Base-by-base conservation (phyloP, 2,888 invertebrate species). In the Homarus gammarus region DNA sequence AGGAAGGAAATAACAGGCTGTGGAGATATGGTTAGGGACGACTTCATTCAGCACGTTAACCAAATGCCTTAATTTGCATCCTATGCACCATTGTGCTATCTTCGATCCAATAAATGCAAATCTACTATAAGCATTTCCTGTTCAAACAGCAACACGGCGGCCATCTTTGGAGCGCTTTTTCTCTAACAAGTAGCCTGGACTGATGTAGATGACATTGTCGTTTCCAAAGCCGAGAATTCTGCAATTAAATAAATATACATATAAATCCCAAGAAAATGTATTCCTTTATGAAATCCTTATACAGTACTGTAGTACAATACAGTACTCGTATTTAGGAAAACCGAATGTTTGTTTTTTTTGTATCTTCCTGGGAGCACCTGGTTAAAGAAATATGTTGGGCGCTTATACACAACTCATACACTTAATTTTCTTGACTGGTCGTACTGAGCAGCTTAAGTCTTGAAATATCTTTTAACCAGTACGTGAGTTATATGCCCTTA, bases 171-270 rank as follows among this genome's bases (percentile, higher is more conserved):
- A 27, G 33, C 87, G 78, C 70, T 84, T 83, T 89, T 92, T 92
- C 83, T 92, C 92, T 79, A 92, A 64, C 81, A 84, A 70, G 72
- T 92, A 92, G 0, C 92, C 92, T 1, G 92, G 92, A 61, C 92
- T 92, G 36, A 92, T 92, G 87, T 89, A 90, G 61, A 92, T 87
- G 22, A 90, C 38, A 51, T 78, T 90, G 49, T 91, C 90, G n/a
- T 64, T 90, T 64, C 87, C 89, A 38, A 75, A 87, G 51, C 92
- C 92, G 5, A 90, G 73, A 33, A 90, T 87, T 79, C 89, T 89
- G 85, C 10, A 40, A 49, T 38, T 5, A 61, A n/a, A 38, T 1
- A 61, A 64, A 1, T 27, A 64, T 12, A 81, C n/a, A n/a, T 64
- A 64, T 64, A 64, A 27, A 64, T 10, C 2, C 56, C 56, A 56